Base-by-base conservation (phyloP, 1,140 invertebrate genomes). In the Aethina tumida region DNA sequence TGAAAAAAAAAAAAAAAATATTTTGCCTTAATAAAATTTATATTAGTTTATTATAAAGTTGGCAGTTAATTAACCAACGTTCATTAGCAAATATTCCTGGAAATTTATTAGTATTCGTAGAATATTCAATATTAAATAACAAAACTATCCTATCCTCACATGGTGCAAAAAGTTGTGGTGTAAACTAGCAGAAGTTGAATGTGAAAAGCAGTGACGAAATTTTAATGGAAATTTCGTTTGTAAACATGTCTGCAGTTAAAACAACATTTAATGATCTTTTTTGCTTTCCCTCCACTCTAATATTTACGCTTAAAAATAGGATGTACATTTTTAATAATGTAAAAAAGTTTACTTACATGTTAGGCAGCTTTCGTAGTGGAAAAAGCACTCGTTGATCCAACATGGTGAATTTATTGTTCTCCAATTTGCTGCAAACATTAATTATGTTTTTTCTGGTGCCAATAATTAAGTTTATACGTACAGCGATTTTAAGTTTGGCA, bases 301-400 rank as follows among this genome's bases (percentile, higher is more conserved):
- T 13, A 8, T 31, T 13, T 15, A 13, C 2, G 12, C 29, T 13
- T 31, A 17, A 2, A 4, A 14, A 4, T 13, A 15, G 4, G 9
- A 4, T 10, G 12, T 13, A 13, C 16, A 30, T 10, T 7, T 30
- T 9, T 8, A 30, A 1, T 30, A 30, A 9, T 30, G 7, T 8
- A 10, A 13, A 30, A 30, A 8, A 30, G 8, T 16, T 33, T 42
- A 62, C 64, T 65, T 54, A 70, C 68, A 71, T 67, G 39, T 69
- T 60, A 36, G 63, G 44, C 16, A 71, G 53, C 38, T 57, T 58
- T 17, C 45, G 59, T 14, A 68, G 54, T 29, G 65, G 62, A 29
- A 57, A 47, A 5, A 70, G 59, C 5, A 68, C 52, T 18, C 51
- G 56, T 35, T 58, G 52, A 49, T 65, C 56, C 33, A 68, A 45